Base-by-base conservation (phyloP, 2,113 vertebrate genomes). In the Eublepharis macularius region DNA sequence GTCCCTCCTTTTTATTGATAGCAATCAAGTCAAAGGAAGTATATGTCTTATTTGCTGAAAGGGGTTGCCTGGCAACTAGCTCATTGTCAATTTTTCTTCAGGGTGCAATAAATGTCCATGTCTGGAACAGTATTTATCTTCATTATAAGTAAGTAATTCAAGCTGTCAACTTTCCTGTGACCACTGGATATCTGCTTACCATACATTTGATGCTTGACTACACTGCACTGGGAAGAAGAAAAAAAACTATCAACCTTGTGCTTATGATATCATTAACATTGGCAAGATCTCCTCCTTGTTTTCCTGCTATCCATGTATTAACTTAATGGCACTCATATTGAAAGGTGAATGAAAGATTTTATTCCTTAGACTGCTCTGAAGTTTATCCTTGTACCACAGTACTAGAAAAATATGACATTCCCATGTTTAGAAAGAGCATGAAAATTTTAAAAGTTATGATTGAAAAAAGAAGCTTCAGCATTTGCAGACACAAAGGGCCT, bases 51-150 rank as follows among this genome's bases (percentile, higher is more conserved):
- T 86, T 84, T 88, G 68, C 75, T 72, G 79, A 82, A 81, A 80
- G 81, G 88, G 43, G 96, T 97, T 98, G 96, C 97, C 78, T 96
- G 93, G 97, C 94, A 97, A 97, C 96, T 92, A 85, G 57, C 91
- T 94, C 91, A 91, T 76, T 94, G 92, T 91, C 90, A 92, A 83
- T 95, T 96, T 92, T 79, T 87, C 86, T 89, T 86, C 36, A n/a
- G 79, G 84, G 73, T 90, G 36, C 81, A 90, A 19, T 80, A 89
- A 88, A 69, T 84, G n/a, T 92, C 87, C 74, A 70, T 93, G 83
- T 91, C 87, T 94, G 90, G 87, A 93, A 92, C 78, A 80, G 34
- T 90, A 95, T 97, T 95, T 96, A 87, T 96, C 95, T 97, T 96
- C 94, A 97, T 96, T 96, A 96, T 87, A 94, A 76, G 54, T 87